phyloP scores from a whole-genome alignment of 1,140 invertebrate genomes.

The Condylostylus longicornis region DNA sequence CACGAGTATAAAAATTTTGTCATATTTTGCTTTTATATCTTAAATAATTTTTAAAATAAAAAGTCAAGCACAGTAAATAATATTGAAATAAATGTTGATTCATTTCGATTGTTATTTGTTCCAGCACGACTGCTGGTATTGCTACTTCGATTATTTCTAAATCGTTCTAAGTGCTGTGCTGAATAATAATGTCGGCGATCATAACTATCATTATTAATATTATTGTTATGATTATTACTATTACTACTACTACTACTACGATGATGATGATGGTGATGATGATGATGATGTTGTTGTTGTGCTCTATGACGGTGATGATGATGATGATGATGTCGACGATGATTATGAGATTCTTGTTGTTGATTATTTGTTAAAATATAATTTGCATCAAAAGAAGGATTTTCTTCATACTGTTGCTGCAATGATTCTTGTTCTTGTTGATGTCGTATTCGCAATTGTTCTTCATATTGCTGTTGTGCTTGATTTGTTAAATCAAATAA shows the following conservation, averaged over 20 bases:
- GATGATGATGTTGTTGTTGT: not conserved
- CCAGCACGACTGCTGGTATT: constrained; percentile 3
- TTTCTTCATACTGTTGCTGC: constrained; percentile 11
- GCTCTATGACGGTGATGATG: not conserved
- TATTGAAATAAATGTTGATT: too few species aligned
- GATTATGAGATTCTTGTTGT: constrained; percentile 4
- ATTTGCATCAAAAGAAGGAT: not conserved
- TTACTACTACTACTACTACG: not conserved
- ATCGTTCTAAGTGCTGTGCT: constrained; percentile 14
- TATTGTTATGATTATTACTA: not conserved
- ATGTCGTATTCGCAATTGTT: not conserved
- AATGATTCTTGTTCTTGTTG: not conserved
- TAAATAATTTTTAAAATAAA: too few species aligned
- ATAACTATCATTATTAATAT: constrained; percentile 12
- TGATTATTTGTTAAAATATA: not conserved
- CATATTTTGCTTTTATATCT: too few species aligned
- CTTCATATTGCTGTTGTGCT: too few species aligned
- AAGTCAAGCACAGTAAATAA: too few species aligned
- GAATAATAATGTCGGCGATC: constrained; percentile 19
- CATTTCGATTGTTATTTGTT: too few species aligned
- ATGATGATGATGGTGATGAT: constrained; percentile 2
- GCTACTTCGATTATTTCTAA: constrained; percentile 7
- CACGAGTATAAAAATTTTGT: too few species aligned
- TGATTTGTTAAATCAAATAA: not conserved
- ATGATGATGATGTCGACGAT: constrained; percentile 1